Evolutionary conservation across 2,113 vertebrate species (phyloP).

Genomic region (Ceyx margarethae): DNA sequence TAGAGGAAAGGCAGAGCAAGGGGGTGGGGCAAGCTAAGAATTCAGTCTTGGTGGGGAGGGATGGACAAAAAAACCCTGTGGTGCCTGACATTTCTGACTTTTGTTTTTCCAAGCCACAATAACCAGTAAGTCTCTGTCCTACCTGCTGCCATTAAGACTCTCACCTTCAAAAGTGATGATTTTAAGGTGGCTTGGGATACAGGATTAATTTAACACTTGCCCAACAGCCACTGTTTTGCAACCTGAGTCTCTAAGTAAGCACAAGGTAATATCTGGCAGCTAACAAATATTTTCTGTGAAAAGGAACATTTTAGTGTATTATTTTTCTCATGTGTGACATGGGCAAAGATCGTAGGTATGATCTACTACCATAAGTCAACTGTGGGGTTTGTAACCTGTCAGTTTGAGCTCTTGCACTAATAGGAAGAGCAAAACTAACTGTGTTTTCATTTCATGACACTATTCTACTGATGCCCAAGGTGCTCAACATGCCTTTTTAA

Average conservation of each 20-base stretch:
- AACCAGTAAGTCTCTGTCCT: not conserved
- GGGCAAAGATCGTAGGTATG: not conserved
- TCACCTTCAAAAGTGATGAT: not conserved
- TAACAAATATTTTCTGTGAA: not conserved
- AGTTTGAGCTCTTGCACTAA: not conserved
- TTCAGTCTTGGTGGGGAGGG: not conserved
- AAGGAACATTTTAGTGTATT: not conserved
- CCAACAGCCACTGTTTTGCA: not conserved
- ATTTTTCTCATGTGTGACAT: not conserved
- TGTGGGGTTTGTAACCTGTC: not conserved
- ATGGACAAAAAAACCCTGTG: not conserved
- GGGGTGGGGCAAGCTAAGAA: not conserved
- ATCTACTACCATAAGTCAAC: not conserved
- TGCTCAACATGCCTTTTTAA: not conserved
- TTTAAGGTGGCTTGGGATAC: not conserved
- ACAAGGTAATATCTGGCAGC: not conserved
- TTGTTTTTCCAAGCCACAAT: not conserved
- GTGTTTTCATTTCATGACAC: not conserved
- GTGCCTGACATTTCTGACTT: not conserved
- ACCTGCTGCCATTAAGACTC: not conserved
- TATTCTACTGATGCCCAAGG: accelerated
- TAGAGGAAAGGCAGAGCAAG: not conserved
- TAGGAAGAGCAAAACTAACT: not conserved
- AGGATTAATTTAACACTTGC: not conserved
- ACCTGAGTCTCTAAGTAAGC: not conserved